Evolutionary conservation across 2,113 vertebrate genomes (phyloP).

Genomic region (Hemiprocne comata): DNA sequence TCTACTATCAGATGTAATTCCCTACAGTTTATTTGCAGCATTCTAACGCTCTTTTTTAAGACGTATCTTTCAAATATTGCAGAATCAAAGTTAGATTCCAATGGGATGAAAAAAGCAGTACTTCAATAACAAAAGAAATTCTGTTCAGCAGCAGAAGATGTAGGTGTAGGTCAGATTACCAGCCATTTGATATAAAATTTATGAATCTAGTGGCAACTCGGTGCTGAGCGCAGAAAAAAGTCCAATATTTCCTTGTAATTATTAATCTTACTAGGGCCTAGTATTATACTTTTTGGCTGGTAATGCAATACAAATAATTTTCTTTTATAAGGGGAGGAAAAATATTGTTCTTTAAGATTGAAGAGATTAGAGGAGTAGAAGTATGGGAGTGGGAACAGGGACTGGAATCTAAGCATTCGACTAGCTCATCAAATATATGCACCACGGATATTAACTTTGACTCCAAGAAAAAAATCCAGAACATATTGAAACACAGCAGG

Average conservation of each 20-base stretch:
- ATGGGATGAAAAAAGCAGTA: background rate
- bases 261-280: background rate
- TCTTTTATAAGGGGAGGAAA: background rate
- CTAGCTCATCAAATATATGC: background rate
- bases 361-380: background rate
- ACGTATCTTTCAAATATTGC: background rate
- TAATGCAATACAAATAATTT: background rate
- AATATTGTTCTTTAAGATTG: background rate
- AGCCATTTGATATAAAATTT: background rate
- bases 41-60: background rate
- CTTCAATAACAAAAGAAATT: background rate
- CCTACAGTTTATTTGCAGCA: background rate
- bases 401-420: background rate
- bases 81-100: background rate
- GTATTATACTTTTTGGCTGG: background rate
- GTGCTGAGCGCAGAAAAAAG: background rate
- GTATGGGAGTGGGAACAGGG: background rate
- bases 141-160: background rate
- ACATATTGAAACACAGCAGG: background rate
- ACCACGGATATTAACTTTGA: background rate
- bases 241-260: fast-evolving
- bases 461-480: background rate
- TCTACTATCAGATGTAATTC: background rate
- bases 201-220: background rate
- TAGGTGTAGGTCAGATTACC: background rate